Evolutionary conservation across 1,140 invertebrate species (phyloP).

Genomic region (Himalopsyche phryganea): DNA sequence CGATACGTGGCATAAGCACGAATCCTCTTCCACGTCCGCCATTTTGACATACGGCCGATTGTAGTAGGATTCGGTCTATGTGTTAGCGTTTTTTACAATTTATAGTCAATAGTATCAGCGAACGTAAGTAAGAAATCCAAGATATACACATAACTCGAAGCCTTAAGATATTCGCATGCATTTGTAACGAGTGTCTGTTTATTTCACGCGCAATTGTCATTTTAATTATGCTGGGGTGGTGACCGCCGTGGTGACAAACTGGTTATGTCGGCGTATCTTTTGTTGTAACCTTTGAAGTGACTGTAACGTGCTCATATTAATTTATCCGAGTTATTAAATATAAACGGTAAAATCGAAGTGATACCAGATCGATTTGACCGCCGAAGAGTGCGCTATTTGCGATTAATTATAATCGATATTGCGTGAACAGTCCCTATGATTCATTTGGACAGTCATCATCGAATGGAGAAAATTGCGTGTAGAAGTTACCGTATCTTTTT

Average conservation of each 20-base stretch:
- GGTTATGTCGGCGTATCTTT: conserved; percentile 28
- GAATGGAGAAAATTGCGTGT: conserved; percentile 15
- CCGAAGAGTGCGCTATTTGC: conserved; percentile 11
- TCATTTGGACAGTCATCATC: conserved; percentile 18
- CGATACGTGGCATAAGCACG: conserved; percentile 74
- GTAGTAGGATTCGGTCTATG: conserved; percentile 64
- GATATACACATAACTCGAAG: background rate
- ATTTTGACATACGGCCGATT: conserved; percentile 75
- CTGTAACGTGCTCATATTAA: background rate
- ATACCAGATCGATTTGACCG: background rate
- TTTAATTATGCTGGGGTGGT: conserved; percentile 27
- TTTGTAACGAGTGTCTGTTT: conserved; percentile 14
- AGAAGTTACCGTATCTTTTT: conserved; percentile 1
- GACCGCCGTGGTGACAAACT: conserved; percentile 32
- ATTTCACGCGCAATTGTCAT: conserved; percentile 24
- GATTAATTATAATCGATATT: conserved; percentile 22
- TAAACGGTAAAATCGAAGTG: background rate
- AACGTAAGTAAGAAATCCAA: conserved; percentile 54
- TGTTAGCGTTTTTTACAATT: conserved; percentile 64
- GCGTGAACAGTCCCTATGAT: conserved; percentile 18
- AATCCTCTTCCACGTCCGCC: conserved; percentile 70
- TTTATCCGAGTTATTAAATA: too few relatives aligned
- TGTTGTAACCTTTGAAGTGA: conserved; percentile 17
- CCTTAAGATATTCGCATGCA: conserved; percentile 1
- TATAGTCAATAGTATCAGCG: conserved; percentile 58